Conservation (phyloP, 2,888 invertebrate genomes). For the Erebia palarica region DNA sequence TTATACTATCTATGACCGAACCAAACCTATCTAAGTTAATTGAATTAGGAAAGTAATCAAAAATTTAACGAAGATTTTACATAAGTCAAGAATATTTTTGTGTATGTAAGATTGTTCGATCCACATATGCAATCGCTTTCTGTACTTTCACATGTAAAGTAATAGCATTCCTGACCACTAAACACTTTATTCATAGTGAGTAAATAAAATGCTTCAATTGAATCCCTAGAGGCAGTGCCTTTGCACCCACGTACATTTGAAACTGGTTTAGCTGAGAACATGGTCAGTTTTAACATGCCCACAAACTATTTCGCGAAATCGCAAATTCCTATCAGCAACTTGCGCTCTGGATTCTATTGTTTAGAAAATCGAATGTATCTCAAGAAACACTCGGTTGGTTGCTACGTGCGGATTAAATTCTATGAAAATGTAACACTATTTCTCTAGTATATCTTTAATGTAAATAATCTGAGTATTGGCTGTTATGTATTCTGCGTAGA, state of each 20-base stretch:
- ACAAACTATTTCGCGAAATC: conserved; percentile 59
- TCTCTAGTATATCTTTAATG: not conserved
- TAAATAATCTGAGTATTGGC: not conserved
- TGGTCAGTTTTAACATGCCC: conserved; percentile 44
- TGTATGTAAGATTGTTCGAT: not conserved
- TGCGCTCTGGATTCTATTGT: conserved; percentile 39
- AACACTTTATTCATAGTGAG: not conserved
- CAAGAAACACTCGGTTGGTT: not conserved
- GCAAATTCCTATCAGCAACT: conserved; percentile 59
- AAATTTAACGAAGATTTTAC: not conserved
- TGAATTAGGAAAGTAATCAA: not conserved
- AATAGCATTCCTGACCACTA: not conserved
- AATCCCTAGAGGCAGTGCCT: conserved; percentile 39
- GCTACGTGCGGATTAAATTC: not conserved
- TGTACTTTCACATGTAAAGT: not conserved
- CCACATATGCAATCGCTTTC: not conserved
- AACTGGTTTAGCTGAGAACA: conserved; percentile 60
- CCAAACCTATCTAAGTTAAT: not conserved
- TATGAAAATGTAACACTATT: not conserved
- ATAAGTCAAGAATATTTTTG: not conserved
- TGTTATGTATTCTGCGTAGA: too few species aligned
- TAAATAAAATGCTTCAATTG: conserved; percentile 13
- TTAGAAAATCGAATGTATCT: conserved; percentile 18
- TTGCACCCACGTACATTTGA: conserved; percentile 55
- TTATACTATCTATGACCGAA: too few species aligned